Evolutionary conservation across 2,797 vertebrate genomes (phyloP).

Genomic region (Pelochelys cantorii): DNA sequence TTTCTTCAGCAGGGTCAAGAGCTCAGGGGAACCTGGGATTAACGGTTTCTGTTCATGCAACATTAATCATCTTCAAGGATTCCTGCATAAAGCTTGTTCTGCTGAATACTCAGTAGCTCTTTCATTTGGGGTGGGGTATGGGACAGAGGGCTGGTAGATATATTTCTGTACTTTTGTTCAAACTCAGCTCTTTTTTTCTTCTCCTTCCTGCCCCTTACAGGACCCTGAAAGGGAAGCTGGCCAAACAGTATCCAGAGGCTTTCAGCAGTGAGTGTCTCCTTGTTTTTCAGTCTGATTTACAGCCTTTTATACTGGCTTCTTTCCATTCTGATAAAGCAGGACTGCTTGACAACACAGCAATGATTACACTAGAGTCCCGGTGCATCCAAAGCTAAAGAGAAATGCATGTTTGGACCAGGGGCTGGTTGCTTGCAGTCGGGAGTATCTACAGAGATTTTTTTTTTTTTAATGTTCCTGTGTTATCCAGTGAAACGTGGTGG

Average conservation of each 20-base stretch:
- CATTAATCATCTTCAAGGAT: not conserved
- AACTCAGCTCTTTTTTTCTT: not conserved
- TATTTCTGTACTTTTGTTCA: fast-evolving
- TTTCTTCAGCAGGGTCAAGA: not conserved
- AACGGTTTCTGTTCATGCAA: not conserved
- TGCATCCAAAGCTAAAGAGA: fast-evolving
- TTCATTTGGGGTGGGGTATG: not conserved
- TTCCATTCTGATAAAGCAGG: fast-evolving
- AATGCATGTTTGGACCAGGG: fast-evolving
- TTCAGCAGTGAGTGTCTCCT: constrained; percentile 92
- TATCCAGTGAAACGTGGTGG: not conserved
- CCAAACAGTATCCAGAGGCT: constrained; percentile 95
- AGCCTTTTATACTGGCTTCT: fast-evolving
- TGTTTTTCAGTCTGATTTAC: fast-evolving
- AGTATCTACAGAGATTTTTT: not conserved
- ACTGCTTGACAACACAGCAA: fast-evolving
- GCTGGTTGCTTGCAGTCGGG: not conserved
- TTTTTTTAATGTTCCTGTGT: not conserved
- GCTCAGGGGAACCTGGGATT: not conserved
- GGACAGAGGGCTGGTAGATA: not conserved
- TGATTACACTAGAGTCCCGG: fast-evolving
- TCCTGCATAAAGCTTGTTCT: not conserved
- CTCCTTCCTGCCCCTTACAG: constrained; percentile 73
- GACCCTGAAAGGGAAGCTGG: constrained; percentile 93
- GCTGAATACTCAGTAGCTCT: too few relatives aligned